Base-by-base conservation (phyloP, 2,888 invertebrate species). In the Cephus runcator region DNA sequence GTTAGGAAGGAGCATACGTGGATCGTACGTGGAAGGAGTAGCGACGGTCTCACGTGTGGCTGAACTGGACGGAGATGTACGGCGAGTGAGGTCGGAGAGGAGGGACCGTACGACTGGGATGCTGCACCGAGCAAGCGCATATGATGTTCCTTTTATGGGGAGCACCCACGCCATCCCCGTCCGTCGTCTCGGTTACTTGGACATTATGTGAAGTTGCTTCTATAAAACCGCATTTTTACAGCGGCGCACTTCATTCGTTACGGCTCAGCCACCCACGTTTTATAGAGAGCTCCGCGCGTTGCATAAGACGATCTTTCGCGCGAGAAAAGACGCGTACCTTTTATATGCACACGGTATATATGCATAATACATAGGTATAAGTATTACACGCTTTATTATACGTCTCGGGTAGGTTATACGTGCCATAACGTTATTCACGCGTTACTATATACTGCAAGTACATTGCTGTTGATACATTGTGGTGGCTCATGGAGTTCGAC, bases 221-320 rank as follows among this genome's bases (percentile, higher is more conserved):
- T 85, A 87, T 88, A 87, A 88, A 87, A 89, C 83, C 85, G 81
- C 86, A 86, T 88, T 87, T 89, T 89, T 87, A 87, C 87, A 85
- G 81, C 85, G 80, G 81, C 83, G 84, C 87, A 87, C 87, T 87
- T 87, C 85, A 87, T 88, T 87, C 86, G 87, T 86, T 85, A 85
- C 83, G 84, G 82, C 80, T 81, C 83, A 82, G 81, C 86, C 86
- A 84, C 84, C 83, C 85, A 84, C 83, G 82, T 85, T 87, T 86
- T 85, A 86, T 84, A 82, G 82, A 81, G 76, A 76, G 73, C 73
- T 75, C 74, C 69, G 76, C 69, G 36, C 75, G 34, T 78, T 76
- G 76, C 71, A 68, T 40, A 75, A 71, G 71, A 71, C 33, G 71
- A 34, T 71, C 71, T 31, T 71, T 71, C 34, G 31, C 71, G 71